Evolutionary conservation across 2,888 invertebrate genomes (phyloP).

Genomic region (Eulithis testata): DNA sequence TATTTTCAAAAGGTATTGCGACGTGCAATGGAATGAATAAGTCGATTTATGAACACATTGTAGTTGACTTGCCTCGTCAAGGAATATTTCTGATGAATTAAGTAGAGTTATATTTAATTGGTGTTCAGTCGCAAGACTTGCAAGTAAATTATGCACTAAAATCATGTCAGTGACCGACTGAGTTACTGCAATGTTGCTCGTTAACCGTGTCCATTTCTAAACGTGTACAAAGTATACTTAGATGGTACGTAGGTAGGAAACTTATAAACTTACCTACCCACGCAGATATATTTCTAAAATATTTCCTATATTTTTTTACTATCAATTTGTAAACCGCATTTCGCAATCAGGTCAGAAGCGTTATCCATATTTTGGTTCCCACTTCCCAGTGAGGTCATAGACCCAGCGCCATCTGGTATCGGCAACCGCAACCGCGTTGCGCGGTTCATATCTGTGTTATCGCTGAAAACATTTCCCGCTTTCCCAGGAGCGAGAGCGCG

Average conservation of each 20-base stretch:
- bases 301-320: neutral
- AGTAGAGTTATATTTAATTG: too few species aligned
- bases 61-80: neutral
- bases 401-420: constrained; percentile 76
- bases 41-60: neutral
- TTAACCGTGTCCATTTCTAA: too few species aligned
- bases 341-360: constrained; percentile 15
- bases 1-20: neutral
- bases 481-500: constrained; percentile 81
- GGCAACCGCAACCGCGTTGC: constrained; percentile 57
- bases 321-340: constrained; percentile 12
- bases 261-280: too few species aligned
- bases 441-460: constrained; percentile 62
- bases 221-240: too few species aligned
- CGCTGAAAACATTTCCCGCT: constrained; percentile 78
- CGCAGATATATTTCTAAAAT: too few species aligned
- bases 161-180: too few species aligned
- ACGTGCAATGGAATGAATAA: neutral
- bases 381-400: constrained; percentile 47
- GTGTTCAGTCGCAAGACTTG: too few species aligned
- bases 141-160: too few species aligned
- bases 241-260: too few species aligned
- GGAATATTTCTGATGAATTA: too few species aligned
- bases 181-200: too few species aligned
- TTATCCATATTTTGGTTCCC: constrained; percentile 38